Percentiles rank a stretch among this genome's conserved stretches.
Conservation (phyloP, 2,888 invertebrate species). For the Notodromas monacha region DNA sequence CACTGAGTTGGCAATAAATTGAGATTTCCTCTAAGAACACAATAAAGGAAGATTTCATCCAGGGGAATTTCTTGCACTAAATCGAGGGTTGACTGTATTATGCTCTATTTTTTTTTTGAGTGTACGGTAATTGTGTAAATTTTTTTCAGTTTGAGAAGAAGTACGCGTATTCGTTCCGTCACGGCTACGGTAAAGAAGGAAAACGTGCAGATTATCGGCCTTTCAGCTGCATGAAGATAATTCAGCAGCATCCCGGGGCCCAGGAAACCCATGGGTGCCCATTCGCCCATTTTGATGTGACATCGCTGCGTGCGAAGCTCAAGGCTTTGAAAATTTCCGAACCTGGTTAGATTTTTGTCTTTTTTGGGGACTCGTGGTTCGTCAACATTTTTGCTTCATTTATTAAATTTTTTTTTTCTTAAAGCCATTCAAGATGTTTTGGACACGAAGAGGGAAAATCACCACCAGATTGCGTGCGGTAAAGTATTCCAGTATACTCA, state of each 20-base stretch:
- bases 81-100: not conserved
- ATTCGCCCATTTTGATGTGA: slow-evolving; percentile 41
- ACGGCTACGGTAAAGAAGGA: slow-evolving; percentile 84
- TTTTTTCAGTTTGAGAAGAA: slow-evolving; percentile 45
- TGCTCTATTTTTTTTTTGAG: slow-evolving; percentile 8
- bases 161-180: slow-evolving; percentile 62
- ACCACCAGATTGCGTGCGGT: slow-evolving; percentile 62
- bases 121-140: slow-evolving; percentile 4
- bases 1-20: too few species aligned
- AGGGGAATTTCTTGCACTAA: too few species aligned
- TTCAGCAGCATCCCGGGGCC: slow-evolving; percentile 33
- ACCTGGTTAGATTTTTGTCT: slow-evolving; percentile 6
- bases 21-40: too few species aligned
- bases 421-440: slow-evolving; percentile 35
- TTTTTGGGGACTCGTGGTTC: slow-evolving; percentile 2
- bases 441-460: slow-evolving; percentile 34
- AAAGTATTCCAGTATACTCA: slow-evolving; percentile 47
- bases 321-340: slow-evolving; percentile 25
- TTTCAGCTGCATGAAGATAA: slow-evolving; percentile 54
- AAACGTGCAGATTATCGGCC: slow-evolving; percentile 59
- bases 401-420: too few species aligned
- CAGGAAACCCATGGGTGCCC: slow-evolving; percentile 81
- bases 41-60: too few species aligned
- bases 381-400: slow-evolving; percentile 6
- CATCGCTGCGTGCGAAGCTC: slow-evolving; percentile 34